Evolutionary conservation across 2,888 invertebrate species (phyloP).

Genomic region (Nephrotoma flavescens): DNA sequence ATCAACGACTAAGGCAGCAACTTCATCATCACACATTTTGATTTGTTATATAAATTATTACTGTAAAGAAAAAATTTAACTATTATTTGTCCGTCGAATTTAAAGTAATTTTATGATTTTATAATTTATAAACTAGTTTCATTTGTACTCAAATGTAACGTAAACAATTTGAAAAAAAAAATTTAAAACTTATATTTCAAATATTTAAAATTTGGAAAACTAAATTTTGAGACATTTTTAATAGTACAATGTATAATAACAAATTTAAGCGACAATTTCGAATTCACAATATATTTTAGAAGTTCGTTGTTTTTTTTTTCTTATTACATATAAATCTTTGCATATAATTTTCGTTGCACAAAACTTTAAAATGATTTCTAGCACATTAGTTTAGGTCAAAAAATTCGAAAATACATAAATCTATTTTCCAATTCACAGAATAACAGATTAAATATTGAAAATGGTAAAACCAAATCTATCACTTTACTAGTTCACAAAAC

Average conservation of each 20-base stretch:
- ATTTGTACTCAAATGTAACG: not conserved
- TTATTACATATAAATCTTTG: too few species aligned
- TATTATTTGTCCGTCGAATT: not conserved
- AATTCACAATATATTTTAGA: too few species aligned
- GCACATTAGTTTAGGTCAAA: too few species aligned
- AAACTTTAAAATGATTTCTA: too few species aligned
- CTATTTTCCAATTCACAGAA: not conserved
- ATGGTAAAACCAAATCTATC: not conserved
- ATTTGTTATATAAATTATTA: conserved; percentile 5
- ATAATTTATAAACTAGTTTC: not conserved
- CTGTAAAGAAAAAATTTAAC: not conserved
- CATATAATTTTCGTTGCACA: too few species aligned
- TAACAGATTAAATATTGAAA: not conserved
- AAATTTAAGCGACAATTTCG: too few species aligned
- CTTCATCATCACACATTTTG: conserved; percentile 90
- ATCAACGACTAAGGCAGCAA: conserved; percentile 84
- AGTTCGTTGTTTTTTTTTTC: too few species aligned
- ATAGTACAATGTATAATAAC: too few species aligned
- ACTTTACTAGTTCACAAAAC: not conserved
- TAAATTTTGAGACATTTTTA: too few species aligned
- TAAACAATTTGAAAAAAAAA: too few species aligned
- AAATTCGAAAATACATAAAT: not conserved
- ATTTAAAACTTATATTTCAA: too few species aligned
- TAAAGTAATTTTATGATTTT: not conserved
- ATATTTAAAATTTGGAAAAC: too few species aligned